Conservation (phyloP, 2,113 vertebrate species). For the Herpetotheres cachinnans region DNA sequence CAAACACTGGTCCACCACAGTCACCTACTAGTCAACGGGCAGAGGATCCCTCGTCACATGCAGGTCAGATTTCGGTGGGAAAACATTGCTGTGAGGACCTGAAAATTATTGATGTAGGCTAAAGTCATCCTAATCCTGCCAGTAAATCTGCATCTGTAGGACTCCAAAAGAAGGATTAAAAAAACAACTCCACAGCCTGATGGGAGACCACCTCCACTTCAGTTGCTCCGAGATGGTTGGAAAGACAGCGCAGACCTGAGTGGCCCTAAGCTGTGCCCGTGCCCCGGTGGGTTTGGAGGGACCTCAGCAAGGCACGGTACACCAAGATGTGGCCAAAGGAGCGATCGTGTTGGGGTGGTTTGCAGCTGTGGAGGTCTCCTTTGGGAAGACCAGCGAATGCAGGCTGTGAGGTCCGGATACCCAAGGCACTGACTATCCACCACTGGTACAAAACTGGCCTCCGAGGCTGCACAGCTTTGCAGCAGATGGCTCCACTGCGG, state of each 20-base stretch:
- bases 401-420: neutral
- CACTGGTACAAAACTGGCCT: neutral
- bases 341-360: fast-evolving
- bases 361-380: neutral
- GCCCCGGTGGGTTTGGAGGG: neutral
- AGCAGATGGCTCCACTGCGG: neutral
- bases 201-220: neutral
- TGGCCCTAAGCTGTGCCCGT: fast-evolving
- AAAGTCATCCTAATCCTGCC: neutral
- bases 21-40: neutral
- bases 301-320: neutral
- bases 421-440: neutral
- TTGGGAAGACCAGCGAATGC: neutral
- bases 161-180: neutral
- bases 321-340: fast-evolving
- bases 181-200: fast-evolving
- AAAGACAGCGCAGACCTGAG: neutral
- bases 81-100: neutral
- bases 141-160: neutral
- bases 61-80: neutral
- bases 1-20: neutral
- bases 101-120: neutral
- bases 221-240: neutral
- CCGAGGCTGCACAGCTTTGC: neutral
- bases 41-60: neutral